phyloP scores from a whole-genome alignment of 37 sponge, comb jelly and placozoan species.

The Hormiphora californensis region DNA sequence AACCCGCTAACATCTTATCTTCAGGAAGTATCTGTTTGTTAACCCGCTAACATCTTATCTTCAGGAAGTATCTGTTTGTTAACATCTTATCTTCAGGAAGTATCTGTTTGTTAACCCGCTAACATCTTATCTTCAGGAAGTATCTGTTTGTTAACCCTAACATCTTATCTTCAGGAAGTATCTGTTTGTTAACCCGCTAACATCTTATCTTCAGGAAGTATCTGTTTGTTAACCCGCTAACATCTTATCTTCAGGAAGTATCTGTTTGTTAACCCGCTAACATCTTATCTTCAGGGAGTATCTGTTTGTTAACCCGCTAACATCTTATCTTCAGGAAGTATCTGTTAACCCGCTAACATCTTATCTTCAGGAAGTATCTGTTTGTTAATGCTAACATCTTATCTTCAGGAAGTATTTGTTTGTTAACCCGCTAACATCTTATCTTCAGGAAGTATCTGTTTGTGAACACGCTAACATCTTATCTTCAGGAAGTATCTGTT shows the following conservation, averaged over 20 bases:
- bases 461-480: background rate
- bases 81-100: constrained; percentile 54
- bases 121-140: constrained; percentile 54
- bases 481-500: constrained; percentile 68
- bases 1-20: background rate
- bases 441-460: constrained; percentile 67
- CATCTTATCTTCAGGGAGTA: constrained; percentile 54
- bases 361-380: constrained; percentile 66
- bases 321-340: constrained; percentile 54
- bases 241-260: constrained; percentile 54
- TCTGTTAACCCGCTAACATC: constrained; percentile 64
- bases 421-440: too few species aligned
- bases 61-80: constrained; percentile 68
- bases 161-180: constrained; percentile 54
- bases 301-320: constrained; percentile 66
- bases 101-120: constrained; percentile 65
- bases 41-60: background rate
- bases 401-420: too few species aligned
- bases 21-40: constrained; percentile 68
- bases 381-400: constrained; percentile 59
- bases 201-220: constrained; percentile 54
- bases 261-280: constrained; percentile 66
- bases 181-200: constrained; percentile 66
- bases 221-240: constrained; percentile 66
- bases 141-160: constrained; percentile 63